These are phyloP conservation scores for Psittacula derbiana DNA, from an alignment of 2,797 vertebrate species.

Conservation along the genomic window DNA sequence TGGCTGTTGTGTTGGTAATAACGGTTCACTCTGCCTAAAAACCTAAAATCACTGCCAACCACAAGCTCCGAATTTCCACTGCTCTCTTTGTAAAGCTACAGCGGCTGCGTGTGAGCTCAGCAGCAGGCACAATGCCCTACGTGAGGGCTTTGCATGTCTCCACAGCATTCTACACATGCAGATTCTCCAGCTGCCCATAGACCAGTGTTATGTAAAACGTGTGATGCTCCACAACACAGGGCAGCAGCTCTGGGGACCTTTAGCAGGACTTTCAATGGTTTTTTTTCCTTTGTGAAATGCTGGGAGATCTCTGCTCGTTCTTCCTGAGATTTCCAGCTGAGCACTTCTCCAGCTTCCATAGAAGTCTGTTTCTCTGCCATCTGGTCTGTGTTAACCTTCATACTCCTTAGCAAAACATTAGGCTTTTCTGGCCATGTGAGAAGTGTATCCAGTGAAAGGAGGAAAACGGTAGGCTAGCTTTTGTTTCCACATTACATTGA, in stretches of 20 bases:
- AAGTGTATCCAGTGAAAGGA: conserved; percentile 61
- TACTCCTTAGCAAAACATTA: conserved; percentile 72
- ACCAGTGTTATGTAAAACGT: fast-evolving
- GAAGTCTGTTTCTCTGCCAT: conserved; percentile 40
- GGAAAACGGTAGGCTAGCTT: conserved; percentile 4
- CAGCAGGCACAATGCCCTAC: too few relatives aligned
- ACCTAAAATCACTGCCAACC: neutral
- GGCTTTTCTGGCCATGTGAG: conserved; percentile 69
- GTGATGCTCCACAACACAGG: neutral
- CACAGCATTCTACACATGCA: fast-evolving
- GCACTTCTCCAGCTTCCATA: neutral
- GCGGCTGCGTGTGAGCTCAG: neutral
- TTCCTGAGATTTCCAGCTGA: neutral
- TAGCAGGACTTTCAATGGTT: too few relatives aligned
- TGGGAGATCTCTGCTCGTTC: neutral
- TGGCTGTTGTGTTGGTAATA: neutral
- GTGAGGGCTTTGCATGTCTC: neutral
- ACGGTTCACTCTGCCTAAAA: neutral
- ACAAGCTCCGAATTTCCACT: fast-evolving
- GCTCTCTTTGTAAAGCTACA: neutral
- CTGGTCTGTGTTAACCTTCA: conserved; percentile 77
- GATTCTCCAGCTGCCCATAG: neutral
- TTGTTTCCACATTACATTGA: conserved; percentile 15
- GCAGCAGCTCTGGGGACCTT: neutral
- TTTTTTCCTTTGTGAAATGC: neutral